Conservation (phyloP, 2,797 vertebrate genomes). For the Bovichtus diacanthus region DNA sequence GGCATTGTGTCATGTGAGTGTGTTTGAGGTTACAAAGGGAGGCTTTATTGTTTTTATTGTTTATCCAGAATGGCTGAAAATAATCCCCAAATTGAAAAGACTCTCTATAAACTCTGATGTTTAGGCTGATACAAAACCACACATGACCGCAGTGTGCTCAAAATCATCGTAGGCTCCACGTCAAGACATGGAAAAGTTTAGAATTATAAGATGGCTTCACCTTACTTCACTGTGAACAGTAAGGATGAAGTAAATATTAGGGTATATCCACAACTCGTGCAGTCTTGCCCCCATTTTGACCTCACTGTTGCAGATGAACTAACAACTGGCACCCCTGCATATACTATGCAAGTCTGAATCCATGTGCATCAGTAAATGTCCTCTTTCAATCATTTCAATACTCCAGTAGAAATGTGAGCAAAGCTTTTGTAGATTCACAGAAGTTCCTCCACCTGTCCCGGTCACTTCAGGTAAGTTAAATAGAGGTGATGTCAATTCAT, state of each 20-base stretch:
- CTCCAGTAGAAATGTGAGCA: not conserved
- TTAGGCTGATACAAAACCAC: not conserved
- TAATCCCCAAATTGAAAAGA: not conserved
- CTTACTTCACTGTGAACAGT: not conserved
- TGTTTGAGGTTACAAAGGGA: not conserved
- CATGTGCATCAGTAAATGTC: not conserved
- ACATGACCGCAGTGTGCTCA: not conserved
- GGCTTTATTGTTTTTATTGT: not conserved
- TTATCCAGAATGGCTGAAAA: not conserved
- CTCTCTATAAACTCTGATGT: not conserved
- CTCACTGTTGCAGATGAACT: not conserved
- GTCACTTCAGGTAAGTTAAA: constrained; percentile 6
- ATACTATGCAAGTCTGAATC: not conserved
- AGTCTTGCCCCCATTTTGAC: not conserved
- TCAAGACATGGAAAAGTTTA: not conserved
- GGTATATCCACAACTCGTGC: not conserved
- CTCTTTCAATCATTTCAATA: not conserved
- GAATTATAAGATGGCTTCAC: not conserved
- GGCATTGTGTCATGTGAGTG: not conserved
- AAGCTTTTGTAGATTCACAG: not conserved
- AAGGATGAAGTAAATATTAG: not conserved
- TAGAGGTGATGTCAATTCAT: not conserved
- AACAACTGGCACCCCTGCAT: not conserved
- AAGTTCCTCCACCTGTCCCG: not conserved
- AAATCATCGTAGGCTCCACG: not conserved